Evolutionary conservation across 2,888 invertebrate genomes (phyloP), one percentile per base, ranked within the genome.

Genomic region (Ennomos fuscantarius): DNA sequence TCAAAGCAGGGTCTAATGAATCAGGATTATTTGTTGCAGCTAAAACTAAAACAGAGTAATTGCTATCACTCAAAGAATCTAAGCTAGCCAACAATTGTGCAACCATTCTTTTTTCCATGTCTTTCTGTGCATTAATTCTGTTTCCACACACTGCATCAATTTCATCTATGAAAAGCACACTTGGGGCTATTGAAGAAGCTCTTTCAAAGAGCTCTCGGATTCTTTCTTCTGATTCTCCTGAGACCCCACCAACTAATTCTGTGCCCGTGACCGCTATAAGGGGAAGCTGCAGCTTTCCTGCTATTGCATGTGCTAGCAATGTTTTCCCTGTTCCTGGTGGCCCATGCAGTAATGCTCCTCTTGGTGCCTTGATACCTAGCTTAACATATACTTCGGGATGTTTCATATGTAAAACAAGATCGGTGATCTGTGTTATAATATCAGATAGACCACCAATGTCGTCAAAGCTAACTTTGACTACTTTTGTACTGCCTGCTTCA

Each of bases 11-110:
- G 86, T 99, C 99, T 46, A 99, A 91, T 0, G 96, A 93, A 84
- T 99, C 99, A 0, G 98, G 97, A 58, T 97, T 94, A 82, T 97
- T 99, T 35, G 99, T 99, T 0, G 99, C 98, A n/a, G 98, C 99
- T 73, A 99, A 95, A 11, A 99, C 95, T 59, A 99, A 83, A 1
- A 98, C 95, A 61, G 94, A 93, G 32, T 93, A 90, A 54, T 94
- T 94, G 76, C 83, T 82, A 74, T 93, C 73, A 84, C 81, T 78
- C 68, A 93, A 76, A 94, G 96, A 96, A 91, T 99, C 99, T 76
- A 99, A 92, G 73, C 97, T 97, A 10, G 96, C 95, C 35, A 98
- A 89, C 53, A 99, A 86, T 84, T 99, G 99, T 0, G 99, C 95
- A 8, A 99, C 99, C 85, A 99, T 97, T 61, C 99, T 92, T 62